phyloP scores from a whole-genome alignment of 1,140 invertebrate genomes.

The Goniozus legneri region DNA sequence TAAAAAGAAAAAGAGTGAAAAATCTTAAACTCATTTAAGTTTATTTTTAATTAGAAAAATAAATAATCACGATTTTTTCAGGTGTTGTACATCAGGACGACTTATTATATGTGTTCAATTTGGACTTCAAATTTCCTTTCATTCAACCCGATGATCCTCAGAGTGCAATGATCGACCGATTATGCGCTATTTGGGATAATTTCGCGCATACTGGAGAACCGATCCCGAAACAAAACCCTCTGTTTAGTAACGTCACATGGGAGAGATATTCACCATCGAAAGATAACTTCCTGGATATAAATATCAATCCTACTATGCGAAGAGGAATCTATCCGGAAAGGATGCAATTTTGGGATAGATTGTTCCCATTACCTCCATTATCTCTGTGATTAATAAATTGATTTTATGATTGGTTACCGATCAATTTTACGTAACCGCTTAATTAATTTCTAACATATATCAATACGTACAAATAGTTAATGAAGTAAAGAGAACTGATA shows the following conservation, averaged over 20 bases:
- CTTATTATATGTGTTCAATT: constrained; percentile 59
- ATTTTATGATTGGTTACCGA: no score
- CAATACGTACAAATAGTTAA: no score
- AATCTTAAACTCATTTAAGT: no score
- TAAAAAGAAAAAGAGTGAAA: not conserved
- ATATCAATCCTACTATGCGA: constrained; percentile 43
- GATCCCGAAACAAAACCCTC: constrained; percentile 20
- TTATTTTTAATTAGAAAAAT: no score
- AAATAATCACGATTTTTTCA: no score
- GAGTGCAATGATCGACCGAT: constrained; percentile 26
- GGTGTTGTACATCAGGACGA: constrained; percentile 63
- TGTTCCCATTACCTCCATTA: constrained; percentile 50
- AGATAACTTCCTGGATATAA: constrained; percentile 58
- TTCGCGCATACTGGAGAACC: constrained; percentile 43
- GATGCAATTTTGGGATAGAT: constrained; percentile 57
- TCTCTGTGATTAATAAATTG: not conserved
- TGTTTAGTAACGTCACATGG: constrained; percentile 52
- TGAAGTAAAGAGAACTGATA: no score
- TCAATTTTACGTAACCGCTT: no score
- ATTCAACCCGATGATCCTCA: constrained; percentile 35
- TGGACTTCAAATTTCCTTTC: constrained; percentile 39
- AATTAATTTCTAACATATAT: no score
- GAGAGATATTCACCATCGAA: constrained; percentile 49
- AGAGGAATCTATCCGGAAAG: constrained; percentile 53
- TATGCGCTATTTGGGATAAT: constrained; percentile 36